Evolutionary conservation across 2,797 vertebrate species (phyloP).

Genomic region (Pteronotus mesoamericanus): DNA sequence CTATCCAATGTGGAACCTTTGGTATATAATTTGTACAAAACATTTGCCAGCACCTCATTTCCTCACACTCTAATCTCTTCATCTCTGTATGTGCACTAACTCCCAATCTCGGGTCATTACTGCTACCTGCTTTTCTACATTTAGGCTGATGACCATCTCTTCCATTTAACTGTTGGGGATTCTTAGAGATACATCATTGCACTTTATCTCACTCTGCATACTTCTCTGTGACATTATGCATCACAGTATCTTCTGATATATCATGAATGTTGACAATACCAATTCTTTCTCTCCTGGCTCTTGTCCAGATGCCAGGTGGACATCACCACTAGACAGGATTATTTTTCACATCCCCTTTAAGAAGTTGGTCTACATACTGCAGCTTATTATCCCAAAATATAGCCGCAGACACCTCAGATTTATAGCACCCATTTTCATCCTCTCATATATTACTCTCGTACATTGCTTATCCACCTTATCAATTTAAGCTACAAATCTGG

Average conservation of each 20-base stretch:
- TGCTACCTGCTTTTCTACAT: background rate
- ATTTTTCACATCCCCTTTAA: conserved; percentile 96
- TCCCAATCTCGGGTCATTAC: background rate
- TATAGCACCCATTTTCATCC: background rate
- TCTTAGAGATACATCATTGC: background rate
- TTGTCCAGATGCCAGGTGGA: background rate
- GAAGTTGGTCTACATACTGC: conserved; percentile 91
- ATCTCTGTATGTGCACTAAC: background rate
- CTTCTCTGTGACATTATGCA: background rate
- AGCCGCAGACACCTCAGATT: background rate
- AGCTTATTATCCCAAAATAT: conserved; percentile 93
- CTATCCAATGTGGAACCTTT: background rate
- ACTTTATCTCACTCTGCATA: background rate
- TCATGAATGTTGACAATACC: background rate
- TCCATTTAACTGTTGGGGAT: background rate
- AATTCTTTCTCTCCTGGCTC: background rate
- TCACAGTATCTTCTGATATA: background rate
- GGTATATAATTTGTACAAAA: background rate
- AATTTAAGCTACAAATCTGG: background rate
- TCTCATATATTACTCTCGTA: background rate
- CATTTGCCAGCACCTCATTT: background rate
- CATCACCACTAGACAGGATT: conserved; percentile 86
- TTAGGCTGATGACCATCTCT: background rate
- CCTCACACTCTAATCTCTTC: background rate
- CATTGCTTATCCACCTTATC: background rate